Evolutionary conservation across 2,113 vertebrate genomes (phyloP).

Genomic region (Dipodomys spectabilis): DNA sequence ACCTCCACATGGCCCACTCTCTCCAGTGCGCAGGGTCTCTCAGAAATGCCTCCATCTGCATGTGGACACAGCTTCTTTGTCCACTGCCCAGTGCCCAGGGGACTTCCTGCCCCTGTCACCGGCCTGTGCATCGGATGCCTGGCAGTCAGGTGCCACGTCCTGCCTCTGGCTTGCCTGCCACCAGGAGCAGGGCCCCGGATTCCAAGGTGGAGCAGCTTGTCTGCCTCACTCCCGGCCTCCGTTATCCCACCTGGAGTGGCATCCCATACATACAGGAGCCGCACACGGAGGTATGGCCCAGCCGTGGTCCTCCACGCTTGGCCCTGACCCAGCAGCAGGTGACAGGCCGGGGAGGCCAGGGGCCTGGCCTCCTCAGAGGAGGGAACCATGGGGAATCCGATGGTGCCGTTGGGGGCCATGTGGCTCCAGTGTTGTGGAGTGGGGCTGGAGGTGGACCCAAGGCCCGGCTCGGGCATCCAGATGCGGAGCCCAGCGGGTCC

Average conservation of each 20-base stretch:
- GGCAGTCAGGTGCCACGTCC: background rate
- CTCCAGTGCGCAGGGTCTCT: background rate
- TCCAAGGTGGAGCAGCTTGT: background rate
- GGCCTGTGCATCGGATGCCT: background rate
- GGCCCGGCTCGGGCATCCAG: too few relatives aligned
- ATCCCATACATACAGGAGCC: too few relatives aligned
- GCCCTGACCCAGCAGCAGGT: background rate
- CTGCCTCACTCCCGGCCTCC: background rate
- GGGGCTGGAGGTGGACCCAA: too few relatives aligned
- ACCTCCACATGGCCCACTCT: too few relatives aligned
- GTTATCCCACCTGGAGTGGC: too few relatives aligned
- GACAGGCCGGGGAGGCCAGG: too few relatives aligned
- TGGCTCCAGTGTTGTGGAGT: too few relatives aligned
- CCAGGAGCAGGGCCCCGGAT: background rate
- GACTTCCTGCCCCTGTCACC: background rate
- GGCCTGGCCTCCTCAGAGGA: too few relatives aligned
- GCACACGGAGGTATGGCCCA: rapidly evolving
- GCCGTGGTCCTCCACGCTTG: rapidly evolving
- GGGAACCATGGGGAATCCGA: too few relatives aligned
- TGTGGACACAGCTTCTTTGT: too few relatives aligned
- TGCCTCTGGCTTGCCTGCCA: background rate
- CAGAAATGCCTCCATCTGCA: rapidly evolving
- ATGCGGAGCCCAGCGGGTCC: background rate
- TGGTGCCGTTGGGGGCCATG: too few relatives aligned
- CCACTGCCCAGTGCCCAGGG: background rate